Base-by-base conservation (phyloP, 2,113 vertebrate species). In the Vicugna pacos region DNA sequence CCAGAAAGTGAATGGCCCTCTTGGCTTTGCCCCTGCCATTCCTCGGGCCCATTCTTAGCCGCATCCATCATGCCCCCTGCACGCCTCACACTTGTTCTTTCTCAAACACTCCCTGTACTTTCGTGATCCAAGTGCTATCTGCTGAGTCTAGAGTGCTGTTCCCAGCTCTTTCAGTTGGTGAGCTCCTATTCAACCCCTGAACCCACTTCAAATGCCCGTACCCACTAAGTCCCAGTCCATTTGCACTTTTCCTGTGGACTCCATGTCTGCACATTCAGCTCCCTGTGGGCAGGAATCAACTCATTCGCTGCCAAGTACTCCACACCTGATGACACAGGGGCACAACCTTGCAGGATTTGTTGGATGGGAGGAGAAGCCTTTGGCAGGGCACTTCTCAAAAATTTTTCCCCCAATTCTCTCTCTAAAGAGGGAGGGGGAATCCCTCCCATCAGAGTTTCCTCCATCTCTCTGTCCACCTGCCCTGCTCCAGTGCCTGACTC, bases 11-110 rank as follows among this genome's bases (percentile, higher is more conserved):
- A 13, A 26, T 1, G 3, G 22, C 1, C 16, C 54, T 38, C 28
- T 19, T 1, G 2, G 85, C 35, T 20, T 12, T 28, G 76, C 54
- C 15, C 52, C 26, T 2, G 6, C 26, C 9, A 1, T 4, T 16
- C 70, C 42, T 54, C 5, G 5, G 35, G 32, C 5, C 30, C 22
- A 12, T 5, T 1, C 48, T 28, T 26, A 14, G 54, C 8, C 1
- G 11, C 0, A 4, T 2, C 8, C 32, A 17, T 5, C 6, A 5
- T 0, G 5, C 7, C 28, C 1, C 3, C 6, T 5, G 8, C 12
- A 16, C 15, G 5, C 52, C 13, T 15, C 60, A 14, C 16, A 0
- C 73, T 4, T 0, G 8, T 35, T n/a, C n/a, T 24, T 48, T 24
- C 12, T 35, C 82, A 48, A 4, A 24, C 65, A 30, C 8, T 8